Base-by-base conservation (phyloP, 2,888 invertebrate species). In the Pammene fasciana region DNA sequence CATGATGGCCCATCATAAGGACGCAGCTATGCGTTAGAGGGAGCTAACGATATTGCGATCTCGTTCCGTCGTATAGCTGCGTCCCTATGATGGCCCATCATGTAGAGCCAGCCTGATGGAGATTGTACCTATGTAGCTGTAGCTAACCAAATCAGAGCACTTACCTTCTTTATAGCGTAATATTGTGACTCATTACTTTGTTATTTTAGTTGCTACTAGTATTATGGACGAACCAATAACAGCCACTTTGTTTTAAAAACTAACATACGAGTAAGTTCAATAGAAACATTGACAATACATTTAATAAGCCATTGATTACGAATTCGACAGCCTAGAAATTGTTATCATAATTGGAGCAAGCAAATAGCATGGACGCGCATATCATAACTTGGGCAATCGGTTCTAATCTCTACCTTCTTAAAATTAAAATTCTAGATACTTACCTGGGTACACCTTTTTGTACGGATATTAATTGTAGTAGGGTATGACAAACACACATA, bases 271-370 rank as follows among this genome's bases (percentile, higher is more conserved):
- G 38, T 43, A 43, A 43, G 13, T 38, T 62, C 16, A 52, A 62
- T 38, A n/a, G 50, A 62, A 26, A 34, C 45, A n/a, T 34, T n/a
- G 34, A 18, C n/a, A 62, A 10, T 36, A 48, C 45, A 61, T n/a
- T n/a, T 36, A 16, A 4, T 4, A 50, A 16, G 11, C 16, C 5
- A 18, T n/a, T 8, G 13, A 16, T 38, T 16, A 14, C 13, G 10
- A 13, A 13, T 52, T 41, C 10, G 14, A 16, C 16, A 50, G 41
- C 57, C 64, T 16, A 45, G 52, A 59, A n/a, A 36, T 57, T 48
- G 55, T 71, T 74, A 84, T 84, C 82, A 81, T 80, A 86, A 81
- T 76, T 86, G 77, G 85, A 79, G 75, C 83, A 78, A 76, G 78
- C 78, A 79, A 83, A 79, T 79, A 80, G 70, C 43, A 11, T 11